Conservation (phyloP, 2,113 vertebrate genomes). For the Neotoma lepida region DNA sequence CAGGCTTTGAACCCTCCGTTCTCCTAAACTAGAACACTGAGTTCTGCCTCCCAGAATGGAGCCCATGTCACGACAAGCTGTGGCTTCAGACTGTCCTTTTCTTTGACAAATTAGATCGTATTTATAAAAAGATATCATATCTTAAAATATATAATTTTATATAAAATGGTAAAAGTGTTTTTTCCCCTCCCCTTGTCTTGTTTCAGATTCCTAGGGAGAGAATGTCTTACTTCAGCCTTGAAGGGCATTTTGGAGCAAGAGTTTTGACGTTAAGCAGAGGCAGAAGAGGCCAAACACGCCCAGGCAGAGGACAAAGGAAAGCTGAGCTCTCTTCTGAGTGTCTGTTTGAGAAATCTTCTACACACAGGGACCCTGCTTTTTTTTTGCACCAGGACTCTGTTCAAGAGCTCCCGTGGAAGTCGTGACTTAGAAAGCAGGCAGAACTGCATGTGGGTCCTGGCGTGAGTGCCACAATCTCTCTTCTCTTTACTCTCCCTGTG, state of each 20-base stretch:
- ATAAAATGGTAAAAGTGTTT: no score
- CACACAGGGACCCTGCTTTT: not conserved
- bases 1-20: not conserved
- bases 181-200: not conserved
- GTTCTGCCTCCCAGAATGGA: not conserved
- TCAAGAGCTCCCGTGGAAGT: not conserved
- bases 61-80: not conserved
- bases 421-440: not conserved
- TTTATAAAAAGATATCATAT: conserved; percentile 66
- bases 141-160: no score
- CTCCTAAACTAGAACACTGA: not conserved
- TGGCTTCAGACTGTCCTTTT: conserved; percentile 19
- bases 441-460: not conserved
- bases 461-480: not conserved
- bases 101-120: conserved; percentile 20
- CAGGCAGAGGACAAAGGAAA: not conserved
- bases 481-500: not conserved
- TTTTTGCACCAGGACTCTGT: not conserved
- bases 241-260: conserved; percentile 2
- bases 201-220: conserved; percentile 23
- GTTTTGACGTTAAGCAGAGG: not conserved
- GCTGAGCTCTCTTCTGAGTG: not conserved
- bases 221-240: conserved; percentile 7
- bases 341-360: not conserved
- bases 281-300: not conserved